Conservation (phyloP, 2,113 vertebrate species). For the Columbina picui region DNA sequence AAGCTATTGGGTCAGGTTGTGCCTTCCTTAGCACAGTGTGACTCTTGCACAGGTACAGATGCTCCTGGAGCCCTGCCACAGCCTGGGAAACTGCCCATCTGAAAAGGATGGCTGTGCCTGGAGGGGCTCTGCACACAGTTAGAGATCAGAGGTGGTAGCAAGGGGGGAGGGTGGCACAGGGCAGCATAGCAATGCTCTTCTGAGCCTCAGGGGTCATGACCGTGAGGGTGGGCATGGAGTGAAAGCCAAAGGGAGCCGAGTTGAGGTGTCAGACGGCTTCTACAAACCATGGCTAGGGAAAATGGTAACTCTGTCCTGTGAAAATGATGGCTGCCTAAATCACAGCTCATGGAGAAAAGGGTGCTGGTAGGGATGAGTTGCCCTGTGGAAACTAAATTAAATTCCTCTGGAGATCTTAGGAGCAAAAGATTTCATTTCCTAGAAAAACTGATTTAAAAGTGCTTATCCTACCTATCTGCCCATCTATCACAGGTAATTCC, state of each 20-base stretch:
- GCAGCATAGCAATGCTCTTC: neutral
- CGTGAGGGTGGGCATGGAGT: neutral
- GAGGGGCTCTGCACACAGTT: neutral
- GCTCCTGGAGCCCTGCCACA: neutral
- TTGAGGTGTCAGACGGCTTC: no score
- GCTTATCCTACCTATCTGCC: constrained; percentile 6
- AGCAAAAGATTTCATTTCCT: neutral
- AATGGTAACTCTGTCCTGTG: neutral
- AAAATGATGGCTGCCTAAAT: neutral
- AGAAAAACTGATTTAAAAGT: constrained; percentile 22
- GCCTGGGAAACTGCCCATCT: neutral
- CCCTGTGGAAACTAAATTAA: neutral
- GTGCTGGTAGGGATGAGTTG: neutral
- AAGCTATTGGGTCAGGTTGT: neutral
- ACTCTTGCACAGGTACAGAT: neutral
- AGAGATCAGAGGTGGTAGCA: neutral
- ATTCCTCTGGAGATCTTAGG: neutral
- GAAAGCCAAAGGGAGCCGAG: neutral
- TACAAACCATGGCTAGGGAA: neutral
- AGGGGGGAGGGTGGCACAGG: neutral
- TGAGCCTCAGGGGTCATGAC: rapidly evolving
- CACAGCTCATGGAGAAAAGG: neutral
- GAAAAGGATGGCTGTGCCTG: neutral
- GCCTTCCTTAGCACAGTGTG: neutral
- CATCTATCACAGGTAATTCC: constrained; percentile 24